Conservation (phyloP, 2,113 vertebrate genomes). For the Natator depressus region DNA sequence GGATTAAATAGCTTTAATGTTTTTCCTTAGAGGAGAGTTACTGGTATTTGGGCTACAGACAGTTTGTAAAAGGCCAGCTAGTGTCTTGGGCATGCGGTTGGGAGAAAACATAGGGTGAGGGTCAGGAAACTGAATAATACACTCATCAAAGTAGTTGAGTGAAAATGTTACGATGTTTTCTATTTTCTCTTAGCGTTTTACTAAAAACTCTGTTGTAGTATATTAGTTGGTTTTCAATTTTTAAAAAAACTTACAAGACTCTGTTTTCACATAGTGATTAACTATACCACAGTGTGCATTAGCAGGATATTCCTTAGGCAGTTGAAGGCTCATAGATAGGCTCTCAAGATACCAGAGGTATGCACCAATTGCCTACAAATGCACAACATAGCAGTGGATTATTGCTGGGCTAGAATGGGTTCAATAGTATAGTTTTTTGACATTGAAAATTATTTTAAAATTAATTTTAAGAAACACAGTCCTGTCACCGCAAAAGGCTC, state of each 20-base stretch:
- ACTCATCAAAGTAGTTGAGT: not conserved
- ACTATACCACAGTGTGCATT: not conserved
- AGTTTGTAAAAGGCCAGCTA: not conserved
- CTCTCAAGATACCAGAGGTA: not conserved
- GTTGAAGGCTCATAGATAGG: not conserved
- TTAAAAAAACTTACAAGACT: not conserved
- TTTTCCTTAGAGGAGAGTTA: not conserved
- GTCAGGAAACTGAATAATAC: not conserved
- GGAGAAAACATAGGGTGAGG: not conserved
- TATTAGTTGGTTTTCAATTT: not conserved
- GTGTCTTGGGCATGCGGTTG: not conserved
- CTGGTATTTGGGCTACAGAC: not conserved
- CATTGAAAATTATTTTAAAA: not conserved
- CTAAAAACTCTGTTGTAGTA: not conserved
- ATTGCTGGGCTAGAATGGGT: not conserved
- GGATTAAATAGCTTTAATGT: not conserved
- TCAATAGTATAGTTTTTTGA: not conserved
- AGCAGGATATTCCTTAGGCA: not conserved
- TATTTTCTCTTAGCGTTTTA: not conserved
- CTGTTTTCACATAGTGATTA: not conserved
- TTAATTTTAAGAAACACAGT: not conserved
- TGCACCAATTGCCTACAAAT: not conserved
- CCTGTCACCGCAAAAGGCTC: not conserved
- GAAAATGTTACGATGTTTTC: not conserved
- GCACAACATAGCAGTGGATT: not conserved